Evolutionary conservation across 1,140 invertebrate species (phyloP).

Genomic region (Drosophila ogumai): DNA sequence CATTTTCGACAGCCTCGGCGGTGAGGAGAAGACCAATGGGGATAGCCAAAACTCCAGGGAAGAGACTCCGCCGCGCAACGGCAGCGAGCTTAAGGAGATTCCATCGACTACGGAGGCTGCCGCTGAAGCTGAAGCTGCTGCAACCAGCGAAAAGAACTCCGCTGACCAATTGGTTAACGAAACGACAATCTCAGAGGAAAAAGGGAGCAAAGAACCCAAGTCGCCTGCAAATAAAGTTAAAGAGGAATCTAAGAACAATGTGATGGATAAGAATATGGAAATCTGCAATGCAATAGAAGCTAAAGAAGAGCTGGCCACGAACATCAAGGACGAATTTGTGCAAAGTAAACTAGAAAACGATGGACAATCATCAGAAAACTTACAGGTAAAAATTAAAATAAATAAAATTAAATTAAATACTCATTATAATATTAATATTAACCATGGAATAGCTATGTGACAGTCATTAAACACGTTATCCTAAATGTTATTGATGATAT

Average conservation of each 20-base stretch:
- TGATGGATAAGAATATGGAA: constrained; percentile 19
- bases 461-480: too few relatives aligned
- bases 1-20: constrained; percentile 64
- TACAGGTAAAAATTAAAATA: background rate
- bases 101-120: background rate
- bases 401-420: too few relatives aligned
- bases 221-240: background rate
- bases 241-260: constrained; percentile 24
- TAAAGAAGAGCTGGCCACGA: background rate
- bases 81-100: constrained; percentile 6
- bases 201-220: background rate
- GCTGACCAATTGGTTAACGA: background rate
- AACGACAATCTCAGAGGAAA: constrained; percentile 57
- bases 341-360: background rate
- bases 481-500: too few relatives aligned
- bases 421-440: too few relatives aligned
- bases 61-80: constrained; percentile 9
- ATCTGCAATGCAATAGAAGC: background rate
- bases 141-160: constrained; percentile 13
- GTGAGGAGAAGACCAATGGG: constrained; percentile 63
- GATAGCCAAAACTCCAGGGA: constrained; percentile 36
- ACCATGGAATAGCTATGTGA: too few relatives aligned
- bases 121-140: background rate
- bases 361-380: background rate
- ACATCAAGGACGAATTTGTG: background rate